Evolutionary conservation across 2,888 invertebrate genomes (phyloP), one percentile per base, ranked within the genome.

Genomic region (Mechanitis mazaeus): DNA sequence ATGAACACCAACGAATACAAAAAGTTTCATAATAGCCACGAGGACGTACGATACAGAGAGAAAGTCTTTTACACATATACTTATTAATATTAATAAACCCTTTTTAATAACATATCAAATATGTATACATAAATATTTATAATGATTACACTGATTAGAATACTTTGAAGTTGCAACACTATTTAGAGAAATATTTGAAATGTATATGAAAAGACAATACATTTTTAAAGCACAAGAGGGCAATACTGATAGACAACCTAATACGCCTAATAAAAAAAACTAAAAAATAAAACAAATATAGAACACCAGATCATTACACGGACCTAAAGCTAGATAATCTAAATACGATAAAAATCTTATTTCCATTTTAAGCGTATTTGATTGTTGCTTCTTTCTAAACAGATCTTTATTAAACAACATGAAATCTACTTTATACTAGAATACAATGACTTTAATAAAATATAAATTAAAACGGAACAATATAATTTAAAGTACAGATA

Each of bases 1-100:
- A 63, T 61, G 57, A 63, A 59, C 59, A 63, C 59, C 54, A 57
- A 63, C 56, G 55, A 35, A 61, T 35, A 33, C 55, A 38, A 59
- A 47, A 56, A 46, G 47, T 58, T 59, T 59, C 53, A 54, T 59
- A n/a, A 38, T 42, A 42, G 42, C 9, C 42, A 42, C 9, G 42
- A 9, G 42, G 42, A 42, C 9, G 6, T 42, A 42, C 11, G 9
- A 42, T 42, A 42, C 9, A 42, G 42, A 42, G 42, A 42, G 42
- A 42, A 35, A 35, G 35, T 35, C 35, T 42, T 42, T 42, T 42
- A 42, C 42, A 42, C 6, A 42, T 42, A 42, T 42, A 35, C 6
- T 3, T 42, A 42, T 9, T 42, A 42, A 11, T 42, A 9, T 3
- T 42, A 42, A 42, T 42, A 42, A 42, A 42, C 11, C 42, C 42